These are phyloP conservation scores for Marronus borbonicus DNA, from an alignment of 2,888 invertebrate genomes.

Conservation along the genomic window DNA sequence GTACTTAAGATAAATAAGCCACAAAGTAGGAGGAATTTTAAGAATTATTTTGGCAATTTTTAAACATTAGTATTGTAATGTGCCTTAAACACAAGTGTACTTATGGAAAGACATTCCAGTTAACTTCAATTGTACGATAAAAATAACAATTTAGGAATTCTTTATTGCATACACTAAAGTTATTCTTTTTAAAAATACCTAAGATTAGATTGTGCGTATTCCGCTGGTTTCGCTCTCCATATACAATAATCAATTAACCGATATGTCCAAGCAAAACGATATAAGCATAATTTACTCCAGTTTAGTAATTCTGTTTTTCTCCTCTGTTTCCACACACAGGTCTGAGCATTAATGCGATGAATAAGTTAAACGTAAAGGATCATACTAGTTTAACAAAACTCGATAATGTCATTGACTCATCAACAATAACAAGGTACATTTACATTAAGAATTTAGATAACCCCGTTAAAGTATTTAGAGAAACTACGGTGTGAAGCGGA, in stretches of 20 bases:
- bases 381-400: conserved; percentile 62
- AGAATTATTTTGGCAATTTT: too few species aligned
- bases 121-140: background rate
- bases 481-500: conserved; percentile 67
- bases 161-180: conserved; percentile 3
- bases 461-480: conserved; percentile 69
- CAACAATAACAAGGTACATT: conserved; percentile 66
- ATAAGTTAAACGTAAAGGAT: conserved; percentile 60
- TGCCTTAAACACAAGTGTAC: conserved; percentile 11
- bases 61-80: background rate
- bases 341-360: conserved; percentile 60
- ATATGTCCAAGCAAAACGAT: background rate
- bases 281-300: background rate
- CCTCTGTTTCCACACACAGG: conserved; percentile 56
- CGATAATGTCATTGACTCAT: conserved; percentile 63
- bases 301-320: background rate
- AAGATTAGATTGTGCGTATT: conserved; percentile 12
- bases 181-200: background rate
- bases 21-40: too few species aligned
- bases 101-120: background rate
- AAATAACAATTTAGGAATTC: background rate
- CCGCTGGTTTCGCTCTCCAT: background rate
- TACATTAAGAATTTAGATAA: conserved; percentile 68
- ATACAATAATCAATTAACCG: background rate
- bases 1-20: too few species aligned